Evolutionary conservation across 2,113 vertebrate genomes (phyloP).

Genomic region (Crocuta crocuta): DNA sequence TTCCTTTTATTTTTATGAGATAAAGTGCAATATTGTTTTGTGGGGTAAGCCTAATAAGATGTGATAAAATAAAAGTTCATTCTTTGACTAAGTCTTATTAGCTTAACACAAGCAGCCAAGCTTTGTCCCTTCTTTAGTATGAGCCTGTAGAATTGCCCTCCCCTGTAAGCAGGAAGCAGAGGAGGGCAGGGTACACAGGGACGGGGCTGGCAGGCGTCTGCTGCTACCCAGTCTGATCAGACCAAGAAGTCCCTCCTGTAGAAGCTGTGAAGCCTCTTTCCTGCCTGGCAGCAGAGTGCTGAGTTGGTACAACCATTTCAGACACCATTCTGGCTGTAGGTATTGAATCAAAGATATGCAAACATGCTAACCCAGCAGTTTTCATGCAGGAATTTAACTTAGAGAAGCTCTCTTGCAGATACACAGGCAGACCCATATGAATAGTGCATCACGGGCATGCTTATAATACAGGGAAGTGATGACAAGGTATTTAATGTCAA

Average conservation of each 20-base stretch:
- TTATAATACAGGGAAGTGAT: neutral
- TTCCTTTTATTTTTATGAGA: neutral
- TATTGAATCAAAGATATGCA: neutral
- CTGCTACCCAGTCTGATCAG: neutral
- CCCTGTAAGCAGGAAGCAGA: neutral
- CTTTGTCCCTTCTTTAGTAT: neutral
- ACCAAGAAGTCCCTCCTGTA: neutral
- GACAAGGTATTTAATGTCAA: neutral
- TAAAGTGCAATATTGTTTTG: conserved; percentile 62
- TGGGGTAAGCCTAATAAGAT: conserved; percentile 38
- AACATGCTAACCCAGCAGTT: neutral
- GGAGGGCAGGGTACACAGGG: neutral
- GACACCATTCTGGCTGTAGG: neutral
- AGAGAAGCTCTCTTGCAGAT: neutral
- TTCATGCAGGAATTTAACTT: conserved; percentile 27
- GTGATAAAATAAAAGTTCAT: neutral
- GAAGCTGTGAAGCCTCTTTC: neutral
- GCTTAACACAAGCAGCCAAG: neutral
- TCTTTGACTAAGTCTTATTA: neutral
- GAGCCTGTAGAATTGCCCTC: neutral
- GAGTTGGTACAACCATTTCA: neutral
- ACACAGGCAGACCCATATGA: neutral
- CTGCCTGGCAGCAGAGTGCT: neutral
- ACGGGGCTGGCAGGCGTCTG: neutral
- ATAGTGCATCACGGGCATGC: too few species aligned